phyloP scores from a whole-genome alignment of 2,113 vertebrate species.

The Motacilla alba region DNA sequence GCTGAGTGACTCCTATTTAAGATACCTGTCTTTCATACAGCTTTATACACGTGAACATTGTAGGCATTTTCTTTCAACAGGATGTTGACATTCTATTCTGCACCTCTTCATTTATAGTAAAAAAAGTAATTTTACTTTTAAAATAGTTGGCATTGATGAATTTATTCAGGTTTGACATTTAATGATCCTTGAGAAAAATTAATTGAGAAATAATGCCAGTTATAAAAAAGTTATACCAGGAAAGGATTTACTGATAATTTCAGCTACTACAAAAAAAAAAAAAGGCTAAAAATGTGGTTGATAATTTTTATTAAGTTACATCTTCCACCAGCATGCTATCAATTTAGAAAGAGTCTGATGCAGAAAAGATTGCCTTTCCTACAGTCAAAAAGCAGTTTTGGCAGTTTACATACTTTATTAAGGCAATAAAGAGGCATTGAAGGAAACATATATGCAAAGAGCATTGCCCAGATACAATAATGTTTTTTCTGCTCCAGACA shows the following conservation, averaged over 20 bases:
- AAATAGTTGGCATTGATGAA: not conserved
- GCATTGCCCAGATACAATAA: not conserved
- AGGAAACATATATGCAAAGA: not conserved
- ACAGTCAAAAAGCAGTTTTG: not conserved
- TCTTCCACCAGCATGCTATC: not conserved
- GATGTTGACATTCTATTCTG: not conserved
- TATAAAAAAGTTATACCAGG: not conserved
- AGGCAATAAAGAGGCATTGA: not conserved
- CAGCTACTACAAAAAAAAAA: not conserved
- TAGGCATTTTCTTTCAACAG: not conserved
- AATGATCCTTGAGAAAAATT: not conserved
- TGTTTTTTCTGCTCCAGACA: not conserved
- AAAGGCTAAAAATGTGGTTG: not conserved
- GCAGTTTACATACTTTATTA: constrained; percentile 19
- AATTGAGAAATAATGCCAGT: not conserved
- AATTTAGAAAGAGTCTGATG: not conserved
- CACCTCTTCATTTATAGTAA: not conserved
- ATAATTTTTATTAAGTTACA: not conserved
- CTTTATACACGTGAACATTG: not conserved
- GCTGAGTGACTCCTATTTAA: not conserved
- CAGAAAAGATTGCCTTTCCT: not conserved
- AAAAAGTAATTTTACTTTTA: not conserved
- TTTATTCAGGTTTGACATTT: not conserved
- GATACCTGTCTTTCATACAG: not conserved
- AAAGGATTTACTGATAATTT: not conserved